Base-by-base conservation (phyloP, 2,113 vertebrate species). In the Strix uralensis region DNA sequence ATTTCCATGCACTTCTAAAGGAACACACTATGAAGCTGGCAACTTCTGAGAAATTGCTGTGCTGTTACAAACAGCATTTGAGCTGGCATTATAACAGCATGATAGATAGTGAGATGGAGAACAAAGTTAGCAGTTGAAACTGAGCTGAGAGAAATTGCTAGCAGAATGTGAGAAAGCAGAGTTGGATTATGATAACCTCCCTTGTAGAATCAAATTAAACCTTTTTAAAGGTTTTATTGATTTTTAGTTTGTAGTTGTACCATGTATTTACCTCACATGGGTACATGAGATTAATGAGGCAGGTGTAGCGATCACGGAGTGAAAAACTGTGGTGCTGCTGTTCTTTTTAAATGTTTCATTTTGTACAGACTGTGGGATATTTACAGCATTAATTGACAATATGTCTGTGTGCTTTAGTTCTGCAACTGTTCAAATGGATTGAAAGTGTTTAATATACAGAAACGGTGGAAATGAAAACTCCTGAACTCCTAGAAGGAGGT, bases 1-100 rank as follows among this genome's bases (percentile, higher is more conserved):
- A 98, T 98, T 98, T 98, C 94, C 70, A 57, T 96, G 92, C 72
- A 90, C 96, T 97, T 97, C 96, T 94, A 58, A 97, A 97, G 91
- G 92, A 94, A 52, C 97, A 49, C 75, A 7, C 95, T 88, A 80
- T 55, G 95, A 96, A 87, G 93, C 97, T 96, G 77, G 89, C 79
- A 96, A 94, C 96, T 97, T 97, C 78, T 96, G 96, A 94, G 89
- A 77, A 96, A 97, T 97, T 96, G 96, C 97, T 91, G 96, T 59
- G 85, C 96, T 95, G 79, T 93, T 92, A 69, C 83, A 96, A 96
- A 92, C 74, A 92, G 95, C 74, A 44, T 96, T 96, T 96, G 97
- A 96, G 95, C 96, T 96, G 95, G 94, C 95, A 97, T 98, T 97
- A 97, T 95, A 97, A 82, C 96, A 97, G 97, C 86, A 12, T 95